Evolutionary conservation across 2,113 vertebrate genomes (phyloP).

Genomic region (Hydrochoerus hydrochaeris): DNA sequence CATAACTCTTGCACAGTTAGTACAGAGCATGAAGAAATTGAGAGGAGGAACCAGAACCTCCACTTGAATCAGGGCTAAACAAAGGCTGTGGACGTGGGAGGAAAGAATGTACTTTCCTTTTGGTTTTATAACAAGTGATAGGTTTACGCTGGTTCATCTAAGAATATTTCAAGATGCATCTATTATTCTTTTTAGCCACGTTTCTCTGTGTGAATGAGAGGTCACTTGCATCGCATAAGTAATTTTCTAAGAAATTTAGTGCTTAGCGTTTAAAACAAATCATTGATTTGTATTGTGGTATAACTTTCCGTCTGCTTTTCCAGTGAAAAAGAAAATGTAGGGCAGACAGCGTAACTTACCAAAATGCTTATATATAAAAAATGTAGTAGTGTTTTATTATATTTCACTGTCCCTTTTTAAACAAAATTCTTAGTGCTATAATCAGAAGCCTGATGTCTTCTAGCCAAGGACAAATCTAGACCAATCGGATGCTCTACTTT

Average conservation of each 20-base stretch:
- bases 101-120: not conserved
- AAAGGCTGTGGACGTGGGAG: not conserved
- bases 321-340: not conserved
- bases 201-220: not conserved
- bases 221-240: not conserved
- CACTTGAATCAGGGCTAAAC: not conserved
- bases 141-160: not conserved
- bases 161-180: not conserved
- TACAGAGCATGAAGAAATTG: slow-evolving; percentile 60
- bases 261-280: not conserved
- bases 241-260: not conserved
- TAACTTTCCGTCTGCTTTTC: not conserved
- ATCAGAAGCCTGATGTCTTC: not conserved
- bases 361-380: not conserved
- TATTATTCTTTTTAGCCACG: not conserved
- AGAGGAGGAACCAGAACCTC: slow-evolving; percentile 31
- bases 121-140: not conserved
- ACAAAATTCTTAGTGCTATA: not conserved
- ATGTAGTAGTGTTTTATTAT: not conserved
- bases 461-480: not conserved
- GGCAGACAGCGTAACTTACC: not conserved
- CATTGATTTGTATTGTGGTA: not conserved
- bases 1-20: slow-evolving; percentile 74
- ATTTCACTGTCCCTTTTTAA: not conserved
- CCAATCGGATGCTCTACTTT: not conserved